phyloP scores from a whole-genome alignment of 2,797 vertebrate genomes.

The Melanotaenia maccullochi region DNA sequence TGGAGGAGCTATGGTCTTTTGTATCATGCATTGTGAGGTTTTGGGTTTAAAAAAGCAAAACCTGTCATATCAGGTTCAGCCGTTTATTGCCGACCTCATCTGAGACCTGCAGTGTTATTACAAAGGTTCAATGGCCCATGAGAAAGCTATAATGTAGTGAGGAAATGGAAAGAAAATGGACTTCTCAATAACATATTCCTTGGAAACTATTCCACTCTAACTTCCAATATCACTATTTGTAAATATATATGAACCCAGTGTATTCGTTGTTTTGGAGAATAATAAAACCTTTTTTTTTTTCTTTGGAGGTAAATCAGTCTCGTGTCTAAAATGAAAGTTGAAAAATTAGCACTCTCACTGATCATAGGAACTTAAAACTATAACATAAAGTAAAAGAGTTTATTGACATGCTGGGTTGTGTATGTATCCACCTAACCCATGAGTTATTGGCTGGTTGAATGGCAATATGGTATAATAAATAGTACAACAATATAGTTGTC shows the following conservation, averaged over 20 bases:
- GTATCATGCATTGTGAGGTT: background rate
- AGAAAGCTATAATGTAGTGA: slow-evolving; percentile 49
- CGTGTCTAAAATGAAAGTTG: background rate
- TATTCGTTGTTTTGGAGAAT: slow-evolving; percentile 22
- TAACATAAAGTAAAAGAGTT: background rate
- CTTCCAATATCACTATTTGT: slow-evolving; percentile 22
- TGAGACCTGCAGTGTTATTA: slow-evolving; percentile 49
- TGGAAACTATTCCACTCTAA: slow-evolving; percentile 16
- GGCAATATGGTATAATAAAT: background rate
- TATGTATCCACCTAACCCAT: background rate
- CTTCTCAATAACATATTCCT: slow-evolving; percentile 28
- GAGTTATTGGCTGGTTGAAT: background rate
- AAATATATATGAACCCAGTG: slow-evolving; percentile 12
- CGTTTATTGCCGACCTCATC: slow-evolving; percentile 22
- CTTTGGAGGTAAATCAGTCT: background rate
- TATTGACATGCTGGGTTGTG: background rate
- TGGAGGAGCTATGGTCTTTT: slow-evolving; percentile 17
- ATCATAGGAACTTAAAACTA: background rate
- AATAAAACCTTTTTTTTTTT: background rate
- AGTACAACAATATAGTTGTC: background rate
- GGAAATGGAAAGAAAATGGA: slow-evolving; percentile 44
- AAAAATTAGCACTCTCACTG: background rate
- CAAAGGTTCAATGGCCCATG: slow-evolving; percentile 50
- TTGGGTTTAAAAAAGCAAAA: slow-evolving; percentile 12
- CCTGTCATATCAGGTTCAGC: slow-evolving; percentile 12